Evolutionary conservation across 2,113 vertebrate species (phyloP).

Genomic region (western clawed frog (Xenopus tropicalis)): UCB_Xtro_10.0 CM004448.2:86485001-86485500

Average conservation of each 20-base stretch:
- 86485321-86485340: constrained; percentile 60
- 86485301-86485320: constrained; percentile 67
- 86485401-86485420: constrained; percentile 65
- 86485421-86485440: constrained; percentile 68
- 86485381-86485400: constrained; percentile 76
- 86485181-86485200: constrained; percentile 38
- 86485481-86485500: constrained; percentile 64
- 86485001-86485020: no score
- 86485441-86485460: constrained; percentile 70
- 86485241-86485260: constrained; percentile 61
- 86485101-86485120: no score
- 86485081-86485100: no score
- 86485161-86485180: neutral
- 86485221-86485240: constrained; percentile 52
- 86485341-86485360: constrained; percentile 68
- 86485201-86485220: constrained; percentile 38
- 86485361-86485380: constrained; percentile 77
- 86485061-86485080: no score
- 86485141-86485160: neutral
- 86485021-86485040: no score
- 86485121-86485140: no score
- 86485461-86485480: constrained; percentile 76
- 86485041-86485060: no score
- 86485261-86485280: constrained; percentile 63
- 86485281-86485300: constrained; percentile 69